Conservation (phyloP, 2,797 vertebrate genomes). For the Eupleurogrammus muticus region DNA sequence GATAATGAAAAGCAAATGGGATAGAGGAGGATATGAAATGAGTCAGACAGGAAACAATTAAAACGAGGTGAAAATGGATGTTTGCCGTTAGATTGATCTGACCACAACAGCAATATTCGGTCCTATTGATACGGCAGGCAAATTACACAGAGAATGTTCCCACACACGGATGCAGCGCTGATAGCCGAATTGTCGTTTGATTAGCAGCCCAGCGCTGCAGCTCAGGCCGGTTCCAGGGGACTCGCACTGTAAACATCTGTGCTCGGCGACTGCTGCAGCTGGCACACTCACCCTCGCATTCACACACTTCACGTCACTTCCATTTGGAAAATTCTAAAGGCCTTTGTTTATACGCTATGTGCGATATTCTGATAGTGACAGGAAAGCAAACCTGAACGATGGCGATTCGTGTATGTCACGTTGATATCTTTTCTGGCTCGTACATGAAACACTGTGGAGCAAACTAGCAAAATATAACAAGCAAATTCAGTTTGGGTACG, state of each 20-base stretch:
- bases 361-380: neutral
- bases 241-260: conserved; percentile 33
- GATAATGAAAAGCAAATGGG: conserved; percentile 24
- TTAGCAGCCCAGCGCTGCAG: conserved; percentile 37
- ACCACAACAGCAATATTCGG: conserved; percentile 28
- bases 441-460: too few relatives aligned
- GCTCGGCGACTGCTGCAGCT: conserved; percentile 34
- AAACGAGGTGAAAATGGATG: conserved; percentile 36
- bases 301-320: conserved; percentile 1
- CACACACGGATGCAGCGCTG: conserved; percentile 42
- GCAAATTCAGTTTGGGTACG: neutral
- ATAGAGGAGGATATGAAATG: conserved; percentile 28
- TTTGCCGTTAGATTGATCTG: conserved; percentile 38
- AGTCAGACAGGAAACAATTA: conserved; percentile 68
- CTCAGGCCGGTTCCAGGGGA: conserved; percentile 5
- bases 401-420: neutral
- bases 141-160: conserved; percentile 71
- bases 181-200: conserved; percentile 61
- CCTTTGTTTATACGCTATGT: neutral
- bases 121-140: conserved; percentile 59
- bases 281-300: neutral
- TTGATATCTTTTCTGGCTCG: too few relatives aligned
- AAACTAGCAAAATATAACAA: neutral
- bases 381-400: neutral
- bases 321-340: neutral